phyloP scores from a whole-genome alignment of 2,888 invertebrate genomes.

The Allacma fusca region DNA sequence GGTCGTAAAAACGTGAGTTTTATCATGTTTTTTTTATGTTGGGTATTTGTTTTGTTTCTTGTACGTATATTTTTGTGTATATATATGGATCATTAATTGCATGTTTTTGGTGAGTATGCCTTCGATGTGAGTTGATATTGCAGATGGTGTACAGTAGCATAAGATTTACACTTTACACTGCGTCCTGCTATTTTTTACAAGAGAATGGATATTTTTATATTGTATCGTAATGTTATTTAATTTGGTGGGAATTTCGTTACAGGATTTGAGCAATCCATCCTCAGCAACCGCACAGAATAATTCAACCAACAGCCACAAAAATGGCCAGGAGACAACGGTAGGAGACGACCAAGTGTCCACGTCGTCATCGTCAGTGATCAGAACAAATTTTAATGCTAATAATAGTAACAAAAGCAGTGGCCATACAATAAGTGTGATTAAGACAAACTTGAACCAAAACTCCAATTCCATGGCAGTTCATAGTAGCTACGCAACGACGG shows the following conservation, averaged over 20 bases:
- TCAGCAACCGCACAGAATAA: slow-evolving; percentile 20
- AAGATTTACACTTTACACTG: not conserved
- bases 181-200: not conserved
- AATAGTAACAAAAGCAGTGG: slow-evolving; percentile 16
- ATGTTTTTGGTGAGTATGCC: too few species aligned
- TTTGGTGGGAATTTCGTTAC: slow-evolving; percentile 6
- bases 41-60: not conserved
- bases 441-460: slow-evolving; percentile 9
- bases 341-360: slow-evolving; percentile 8
- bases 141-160: too few species aligned
- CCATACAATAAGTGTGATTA: slow-evolving; percentile 30
- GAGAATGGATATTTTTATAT: not conserved
- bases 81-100: too few species aligned
- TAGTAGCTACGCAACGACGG: slow-evolving; percentile 13
- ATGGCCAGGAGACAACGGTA: slow-evolving; percentile 24
- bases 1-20: slow-evolving; percentile 15
- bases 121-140: too few species aligned
- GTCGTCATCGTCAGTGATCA: not conserved
- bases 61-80: too few species aligned
- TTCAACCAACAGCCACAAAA: slow-evolving; percentile 11
- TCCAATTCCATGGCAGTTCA: slow-evolving; percentile 43
- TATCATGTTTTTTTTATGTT: not conserved
- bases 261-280: not conserved
- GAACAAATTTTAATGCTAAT: slow-evolving; percentile 8
- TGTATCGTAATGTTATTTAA: not conserved